phyloP scores from a whole-genome alignment of 2,797 vertebrate genomes.

The Bucorvus abyssinicus region DNA sequence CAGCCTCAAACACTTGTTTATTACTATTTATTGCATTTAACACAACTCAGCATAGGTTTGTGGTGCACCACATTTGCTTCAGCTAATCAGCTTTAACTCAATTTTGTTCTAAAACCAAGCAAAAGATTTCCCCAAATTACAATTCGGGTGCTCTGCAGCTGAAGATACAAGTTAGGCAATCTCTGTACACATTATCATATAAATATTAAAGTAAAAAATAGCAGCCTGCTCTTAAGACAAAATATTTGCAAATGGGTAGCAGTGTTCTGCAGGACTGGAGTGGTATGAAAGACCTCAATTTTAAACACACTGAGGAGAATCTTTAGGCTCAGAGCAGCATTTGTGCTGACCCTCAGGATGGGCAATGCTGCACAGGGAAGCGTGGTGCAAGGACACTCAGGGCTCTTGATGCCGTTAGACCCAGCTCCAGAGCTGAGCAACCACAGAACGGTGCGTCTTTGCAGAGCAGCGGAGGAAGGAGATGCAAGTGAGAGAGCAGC shows the following conservation, averaged over 20 bases:
- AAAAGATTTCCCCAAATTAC: neutral
- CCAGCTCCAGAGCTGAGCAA: neutral
- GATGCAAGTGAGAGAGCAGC: neutral
- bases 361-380: rapidly evolving
- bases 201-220: neutral
- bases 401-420: neutral
- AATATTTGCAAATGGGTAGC: neutral
- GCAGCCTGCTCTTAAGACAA: neutral
- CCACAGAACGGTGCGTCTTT: rapidly evolving
- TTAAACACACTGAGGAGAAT: neutral
- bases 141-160: neutral
- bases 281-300: neutral
- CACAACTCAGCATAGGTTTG: neutral
- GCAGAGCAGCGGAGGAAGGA: neutral
- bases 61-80: neutral
- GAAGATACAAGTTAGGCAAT: neutral
- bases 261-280: neutral
- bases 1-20: constrained; percentile 58
- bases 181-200: neutral
- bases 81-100: neutral
- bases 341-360: neutral
- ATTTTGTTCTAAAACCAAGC: neutral
- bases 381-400: rapidly evolving
- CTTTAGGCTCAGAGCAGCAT: neutral
- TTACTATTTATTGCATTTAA: constrained; percentile 37